A percentile compares a stretch with the other conserved stretches of the same genome.
Evolutionary conservation across 2,797 vertebrate genomes (phyloP).

Genomic region (Xenentodon cancila): DNA sequence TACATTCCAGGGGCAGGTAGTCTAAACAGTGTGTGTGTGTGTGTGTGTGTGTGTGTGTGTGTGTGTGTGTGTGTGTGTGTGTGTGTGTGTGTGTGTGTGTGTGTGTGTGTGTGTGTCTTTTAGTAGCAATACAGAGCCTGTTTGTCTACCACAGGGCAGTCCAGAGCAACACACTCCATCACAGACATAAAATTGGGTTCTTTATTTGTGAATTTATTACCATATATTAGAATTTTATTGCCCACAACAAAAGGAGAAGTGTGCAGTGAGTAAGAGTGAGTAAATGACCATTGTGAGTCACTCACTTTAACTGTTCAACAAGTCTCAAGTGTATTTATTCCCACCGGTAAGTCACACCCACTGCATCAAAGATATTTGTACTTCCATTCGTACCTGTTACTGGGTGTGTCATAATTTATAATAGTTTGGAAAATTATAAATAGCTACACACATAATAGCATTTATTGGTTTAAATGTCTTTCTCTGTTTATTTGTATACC

Average conservation of each 20-base stretch:
- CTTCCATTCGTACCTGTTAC: too few relatives aligned
- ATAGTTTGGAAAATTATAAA: too few relatives aligned
- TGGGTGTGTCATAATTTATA: too few relatives aligned
- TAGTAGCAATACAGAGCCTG: background rate
- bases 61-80: too few relatives aligned
- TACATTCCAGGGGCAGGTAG: slow-evolving; percentile 59
- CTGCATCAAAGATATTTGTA: too few relatives aligned
- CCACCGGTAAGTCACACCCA: too few relatives aligned
- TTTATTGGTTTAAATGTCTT: too few relatives aligned
- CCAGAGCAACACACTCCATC: slow-evolving; percentile 3
- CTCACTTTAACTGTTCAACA: background rate
- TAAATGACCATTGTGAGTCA: background rate
- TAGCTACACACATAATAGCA: too few relatives aligned
- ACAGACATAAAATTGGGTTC: background rate
- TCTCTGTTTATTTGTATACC: too few relatives aligned
- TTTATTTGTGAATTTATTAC: slow-evolving; percentile 20
- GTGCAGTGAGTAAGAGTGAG: background rate
- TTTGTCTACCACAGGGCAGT: background rate
- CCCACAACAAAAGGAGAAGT: background rate
- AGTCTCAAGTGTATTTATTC: background rate
- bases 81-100: too few relatives aligned
- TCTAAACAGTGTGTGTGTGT: slow-evolving; percentile 38
- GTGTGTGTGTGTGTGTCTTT: slow-evolving; percentile 2
- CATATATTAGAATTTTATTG: slow-evolving; percentile 6
- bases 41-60: too few relatives aligned